Percentiles rank a stretch among this genome's conserved stretches.
These are phyloP conservation scores for Microlaimidae sp. DNA, from an alignment of 2,888 invertebrate species.

Conservation along the genomic window DNA sequence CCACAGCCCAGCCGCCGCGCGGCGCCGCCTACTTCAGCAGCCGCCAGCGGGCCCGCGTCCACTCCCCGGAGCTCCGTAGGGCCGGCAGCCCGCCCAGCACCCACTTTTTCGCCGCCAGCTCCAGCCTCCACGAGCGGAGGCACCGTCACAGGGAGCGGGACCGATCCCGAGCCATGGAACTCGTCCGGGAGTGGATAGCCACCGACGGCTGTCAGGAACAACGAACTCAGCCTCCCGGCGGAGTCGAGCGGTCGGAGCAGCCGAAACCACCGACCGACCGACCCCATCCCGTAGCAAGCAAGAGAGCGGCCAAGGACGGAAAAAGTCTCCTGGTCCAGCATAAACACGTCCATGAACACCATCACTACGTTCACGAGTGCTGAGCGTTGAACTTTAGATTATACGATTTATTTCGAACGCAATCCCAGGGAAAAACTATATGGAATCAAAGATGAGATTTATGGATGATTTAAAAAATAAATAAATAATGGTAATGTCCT, in stretches of 20 bases:
- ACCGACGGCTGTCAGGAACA: not conserved
- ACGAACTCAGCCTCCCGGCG: not conserved
- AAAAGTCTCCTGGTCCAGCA: not conserved
- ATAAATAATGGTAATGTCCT: no score
- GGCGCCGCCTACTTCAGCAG: not conserved
- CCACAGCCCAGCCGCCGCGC: not conserved
- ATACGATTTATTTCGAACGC: no score
- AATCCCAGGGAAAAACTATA: no score
- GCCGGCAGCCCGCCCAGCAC: not conserved
- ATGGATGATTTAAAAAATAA: no score
- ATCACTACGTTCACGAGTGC: slow-evolving; percentile 5
- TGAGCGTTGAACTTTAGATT: no score
- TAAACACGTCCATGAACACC: slow-evolving; percentile 7
- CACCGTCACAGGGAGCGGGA: not conserved
- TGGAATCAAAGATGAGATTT: no score
- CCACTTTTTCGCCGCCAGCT: not conserved
- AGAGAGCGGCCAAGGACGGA: not conserved
- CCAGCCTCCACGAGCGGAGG: not conserved
- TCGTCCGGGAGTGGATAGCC: slow-evolving; percentile 1
- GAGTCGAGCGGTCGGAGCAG: no score
- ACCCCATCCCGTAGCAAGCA: no score
- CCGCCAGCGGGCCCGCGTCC: not conserved
- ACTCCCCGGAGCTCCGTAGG: not conserved
- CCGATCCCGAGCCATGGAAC: not conserved
- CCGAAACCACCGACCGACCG: not conserved